Percentiles rank a stretch among this genome's conserved stretches.
Evolutionary conservation across 2,113 vertebrate genomes (phyloP).

Genomic region (Barbus barbus): DNA sequence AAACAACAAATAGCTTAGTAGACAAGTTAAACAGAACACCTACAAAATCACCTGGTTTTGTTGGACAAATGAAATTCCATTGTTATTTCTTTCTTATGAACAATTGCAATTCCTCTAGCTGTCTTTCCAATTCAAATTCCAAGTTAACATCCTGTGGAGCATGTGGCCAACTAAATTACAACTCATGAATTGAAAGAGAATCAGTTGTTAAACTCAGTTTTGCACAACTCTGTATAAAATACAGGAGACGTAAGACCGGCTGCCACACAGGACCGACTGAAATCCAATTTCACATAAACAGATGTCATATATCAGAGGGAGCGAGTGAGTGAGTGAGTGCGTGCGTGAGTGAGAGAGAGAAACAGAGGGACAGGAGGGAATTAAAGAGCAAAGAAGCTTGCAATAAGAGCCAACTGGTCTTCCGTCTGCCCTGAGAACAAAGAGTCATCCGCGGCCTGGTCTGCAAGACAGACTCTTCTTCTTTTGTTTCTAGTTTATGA

Average conservation of each 20-base stretch:
- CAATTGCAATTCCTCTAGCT: background rate
- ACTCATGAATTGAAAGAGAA: background rate
- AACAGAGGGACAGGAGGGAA: background rate
- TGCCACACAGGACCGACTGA: constrained; percentile 66
- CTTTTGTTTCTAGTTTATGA: constrained; percentile 37
- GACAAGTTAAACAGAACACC: background rate
- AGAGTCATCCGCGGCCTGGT: constrained; percentile 10
- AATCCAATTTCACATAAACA: constrained; percentile 73
- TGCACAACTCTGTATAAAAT: constrained; percentile 49
- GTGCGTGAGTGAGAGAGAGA: background rate
- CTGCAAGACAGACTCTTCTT: constrained; percentile 14
- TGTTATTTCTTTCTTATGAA: background rate
- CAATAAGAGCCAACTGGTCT: constrained; percentile 36
- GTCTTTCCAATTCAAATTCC: background rate
- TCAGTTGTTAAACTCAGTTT: background rate
- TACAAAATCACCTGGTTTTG: background rate
- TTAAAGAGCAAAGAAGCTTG: constrained; percentile 10
- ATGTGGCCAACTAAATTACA: constrained; percentile 5
- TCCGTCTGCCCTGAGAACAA: constrained; percentile 35
- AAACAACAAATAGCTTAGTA: background rate
- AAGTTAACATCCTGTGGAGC: background rate
- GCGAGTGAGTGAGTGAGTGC: background rate
- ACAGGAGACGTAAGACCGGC: constrained; percentile 62
- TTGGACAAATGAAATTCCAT: background rate
- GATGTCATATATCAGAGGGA: constrained; percentile 73